Base-by-base conservation (phyloP, 2,797 vertebrate species). In the Gallinago solitaria region DNA sequence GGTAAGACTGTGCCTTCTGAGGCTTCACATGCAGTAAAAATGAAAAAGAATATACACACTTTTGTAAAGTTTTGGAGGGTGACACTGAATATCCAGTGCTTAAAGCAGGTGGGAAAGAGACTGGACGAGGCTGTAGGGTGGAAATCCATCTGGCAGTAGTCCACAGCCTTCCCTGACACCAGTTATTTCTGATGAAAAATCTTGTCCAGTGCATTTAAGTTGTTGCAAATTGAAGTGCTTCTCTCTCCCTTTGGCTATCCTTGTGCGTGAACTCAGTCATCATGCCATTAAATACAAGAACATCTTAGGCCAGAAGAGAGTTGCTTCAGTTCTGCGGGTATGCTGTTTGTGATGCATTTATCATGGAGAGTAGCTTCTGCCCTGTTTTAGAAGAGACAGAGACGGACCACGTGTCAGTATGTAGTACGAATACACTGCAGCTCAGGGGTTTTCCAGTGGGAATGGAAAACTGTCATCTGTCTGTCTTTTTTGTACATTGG, bases 331-430 rank as follows among this genome's bases (percentile, higher is more conserved):
- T n/a, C 10, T 6, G 12, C 14, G 63, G 5, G 9, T 39, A 16
- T 47, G 45, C 48, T 45, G 12, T 43, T 54, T 54, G 28, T 27
- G 21, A 30, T 27, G 2, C 1, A 1, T 81, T 19, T 71, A 17
- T 43, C 15, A 6, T 6, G 23, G 45, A 59, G n/a, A 53, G 48
- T 15, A 16, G 13, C 25, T 83, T 70, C 28, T 5, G 3, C 25
- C 50, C 7, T 1, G 2, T 50, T 41, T n/a, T 12, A 35, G 33
- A 53, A 60, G 60, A 76, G 37, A 3, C 32, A 37, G 63, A 61
- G 70, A 3, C 23, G 43, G 35, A 18, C 41, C n/a, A 13, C 0
- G 0, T 63, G 57, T 78, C 53, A 27, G 16, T 12, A 10, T 2
- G 3, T 30, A 39, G 20, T 16, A 14, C 35, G 35, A 63, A 4